Evolutionary conservation across 2,113 vertebrate species (phyloP), one percentile per base, ranked within the genome.

Genomic region (Aplodontia rufa): DNA sequence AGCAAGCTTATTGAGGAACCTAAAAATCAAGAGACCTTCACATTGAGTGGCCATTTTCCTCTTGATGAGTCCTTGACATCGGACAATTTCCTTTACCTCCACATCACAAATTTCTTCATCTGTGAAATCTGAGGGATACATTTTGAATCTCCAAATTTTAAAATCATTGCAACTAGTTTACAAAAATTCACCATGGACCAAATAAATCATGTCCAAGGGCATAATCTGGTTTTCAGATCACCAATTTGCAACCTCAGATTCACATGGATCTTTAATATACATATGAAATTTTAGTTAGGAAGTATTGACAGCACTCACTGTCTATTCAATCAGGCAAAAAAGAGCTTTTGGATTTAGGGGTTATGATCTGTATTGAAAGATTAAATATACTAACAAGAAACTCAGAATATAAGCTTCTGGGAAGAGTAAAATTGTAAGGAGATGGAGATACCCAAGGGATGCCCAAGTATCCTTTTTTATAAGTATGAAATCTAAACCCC

Each of bases 231-330:
- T 97, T 79, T 30, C 35, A 78, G 55, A 78, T 13, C 42, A 81
- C n/a, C 5, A 66, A 26, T 84, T 80, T 64, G 72, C n/a, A 95
- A 60, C 8, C 35, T 84, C 1, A 79, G 22, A 35, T 42, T 95
- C 55, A 78, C n/a, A 92, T 12, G 74, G 45, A 64, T 87, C 72
- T 78, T 96, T 30, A 60, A 42, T 74, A 45, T 40, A 69, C 89
- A 74, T 93, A 24, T 55, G n/a, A 94, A 26, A 55, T 96, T 94
- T 95, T 86, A 94, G 51, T 94, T 93, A 94, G 55, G 84, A 91
- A 78, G 51, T 53, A 72, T 82, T 58, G 32, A 82, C 28, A 68
- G 7, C 17, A 26, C 51, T 60, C 26, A 45, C 8, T 75, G 20
- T 69, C 32, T 90, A 14, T n/a, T 84, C 10, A 62, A 32, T 14